Percentiles rank a stretch among this genome's conserved stretches.
phyloP scores from a whole-genome alignment of 1,140 invertebrate species.

The Drosophila suzukii region DNA sequence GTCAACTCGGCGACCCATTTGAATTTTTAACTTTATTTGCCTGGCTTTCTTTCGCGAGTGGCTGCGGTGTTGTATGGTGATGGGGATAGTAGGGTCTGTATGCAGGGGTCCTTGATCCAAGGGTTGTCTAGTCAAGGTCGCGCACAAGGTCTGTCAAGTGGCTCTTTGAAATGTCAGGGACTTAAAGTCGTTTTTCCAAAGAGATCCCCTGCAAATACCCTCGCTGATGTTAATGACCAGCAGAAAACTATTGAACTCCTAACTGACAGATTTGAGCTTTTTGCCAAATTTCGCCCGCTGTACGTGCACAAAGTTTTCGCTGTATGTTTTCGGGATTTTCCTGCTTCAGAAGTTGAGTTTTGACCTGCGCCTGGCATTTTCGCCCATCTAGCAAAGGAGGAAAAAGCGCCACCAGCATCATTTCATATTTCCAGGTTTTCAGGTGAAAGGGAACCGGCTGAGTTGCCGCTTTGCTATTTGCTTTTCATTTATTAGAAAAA shows the following conservation, averaged over 20 bases:
- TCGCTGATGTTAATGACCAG: conserved; percentile 55
- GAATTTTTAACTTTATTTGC: conserved; percentile 52
- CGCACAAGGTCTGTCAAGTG: conserved; percentile 14
- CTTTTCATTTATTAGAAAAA: conserved; percentile 79
- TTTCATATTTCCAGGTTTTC: conserved; percentile 60
- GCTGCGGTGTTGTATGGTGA: not conserved
- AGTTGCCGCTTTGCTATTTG: conserved; percentile 65
- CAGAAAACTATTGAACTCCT: conserved; percentile 58
- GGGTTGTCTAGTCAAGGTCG: conserved; percentile 44
- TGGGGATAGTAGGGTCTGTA: not conserved
- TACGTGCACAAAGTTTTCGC: conserved; percentile 66
- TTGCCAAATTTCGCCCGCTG: not conserved
- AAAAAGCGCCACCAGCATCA: conserved; percentile 44
- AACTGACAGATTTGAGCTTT: conserved; percentile 39
- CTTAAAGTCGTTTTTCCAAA: conserved; percentile 4
- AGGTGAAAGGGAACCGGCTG: conserved; percentile 9
- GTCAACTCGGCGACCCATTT: conserved; percentile 26
- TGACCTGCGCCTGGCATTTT: conserved; percentile 44
- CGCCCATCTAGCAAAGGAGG: conserved; percentile 6
- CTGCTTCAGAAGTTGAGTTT: conserved; percentile 18
- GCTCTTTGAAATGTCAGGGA: conserved; percentile 6
- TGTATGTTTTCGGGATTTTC: conserved; percentile 21
- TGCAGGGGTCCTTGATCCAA: conserved; percentile 26
- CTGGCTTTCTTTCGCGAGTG: conserved; percentile 20
- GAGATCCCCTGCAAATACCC: not conserved